A percentile compares a stretch with the other conserved stretches of the same genome.
Evolutionary conservation across 2,113 vertebrate species (phyloP).

Genomic region (Bambusicola thoracicus): DNA sequence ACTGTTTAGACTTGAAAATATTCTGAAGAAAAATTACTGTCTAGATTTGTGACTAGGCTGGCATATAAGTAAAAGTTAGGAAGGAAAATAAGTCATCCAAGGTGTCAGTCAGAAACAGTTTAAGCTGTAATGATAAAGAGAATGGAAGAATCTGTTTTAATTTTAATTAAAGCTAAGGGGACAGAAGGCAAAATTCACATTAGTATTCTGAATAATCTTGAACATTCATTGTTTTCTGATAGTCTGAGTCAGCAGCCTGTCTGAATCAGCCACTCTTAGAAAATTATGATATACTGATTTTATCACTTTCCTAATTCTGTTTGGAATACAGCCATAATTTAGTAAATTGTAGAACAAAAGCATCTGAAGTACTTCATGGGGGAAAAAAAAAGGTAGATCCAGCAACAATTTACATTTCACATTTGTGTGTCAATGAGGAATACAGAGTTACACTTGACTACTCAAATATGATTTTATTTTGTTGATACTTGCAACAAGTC

Average conservation of each 20-base stretch:
- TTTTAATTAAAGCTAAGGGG: conserved; percentile 41
- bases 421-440: neutral
- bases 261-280: conserved; percentile 11
- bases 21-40: neutral
- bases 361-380: neutral
- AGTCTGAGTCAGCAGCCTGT: neutral
- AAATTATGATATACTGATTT: conserved; percentile 29
- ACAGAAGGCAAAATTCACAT: conserved; percentile 21
- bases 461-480: neutral
- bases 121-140: neutral
- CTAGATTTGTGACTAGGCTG: neutral
- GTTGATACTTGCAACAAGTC: neutral
- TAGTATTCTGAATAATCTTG: conserved; percentile 20
- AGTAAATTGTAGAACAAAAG: neutral
- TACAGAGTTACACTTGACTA: neutral
- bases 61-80: neutral
- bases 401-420: neutral
- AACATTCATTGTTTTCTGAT: conserved; percentile 8
- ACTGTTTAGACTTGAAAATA: neutral
- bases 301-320: conserved; percentile 2
- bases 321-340: neutral
- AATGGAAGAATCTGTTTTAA: neutral
- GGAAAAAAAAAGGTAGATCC: neutral
- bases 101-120: conserved; percentile 17
- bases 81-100: conserved; percentile 12